Percentiles rank a stretch among this genome's conserved stretches.
phyloP scores from a whole-genome alignment of 2,113 vertebrate genomes.

The Poecile atricapillus region DNA sequence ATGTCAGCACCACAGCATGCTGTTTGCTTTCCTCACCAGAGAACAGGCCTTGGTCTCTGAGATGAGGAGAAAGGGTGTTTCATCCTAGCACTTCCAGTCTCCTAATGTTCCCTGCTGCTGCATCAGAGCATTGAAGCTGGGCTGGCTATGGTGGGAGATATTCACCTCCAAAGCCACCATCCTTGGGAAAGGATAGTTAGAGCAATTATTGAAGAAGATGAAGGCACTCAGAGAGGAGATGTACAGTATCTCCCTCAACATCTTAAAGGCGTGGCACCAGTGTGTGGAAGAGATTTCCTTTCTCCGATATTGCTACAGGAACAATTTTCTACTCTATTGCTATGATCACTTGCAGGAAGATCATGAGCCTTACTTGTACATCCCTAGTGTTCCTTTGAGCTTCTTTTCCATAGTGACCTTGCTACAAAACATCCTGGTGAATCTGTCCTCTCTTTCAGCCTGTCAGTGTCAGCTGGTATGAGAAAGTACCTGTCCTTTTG shows the following conservation, averaged over 20 bases:
- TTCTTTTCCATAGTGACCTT: neutral
- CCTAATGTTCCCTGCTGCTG: neutral
- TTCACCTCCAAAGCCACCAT: neutral
- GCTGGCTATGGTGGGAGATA: neutral
- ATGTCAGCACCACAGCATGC: neutral
- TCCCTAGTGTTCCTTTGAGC: neutral
- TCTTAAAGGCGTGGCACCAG: neutral
- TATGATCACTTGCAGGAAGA: neutral
- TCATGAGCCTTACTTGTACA: neutral
- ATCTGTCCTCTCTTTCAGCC: neutral
- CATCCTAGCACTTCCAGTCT: neutral
- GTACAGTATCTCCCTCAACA: neutral
- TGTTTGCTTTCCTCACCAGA: neutral
- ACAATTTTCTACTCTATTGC: neutral
- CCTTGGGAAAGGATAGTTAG: neutral
- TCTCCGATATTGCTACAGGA: neutral
- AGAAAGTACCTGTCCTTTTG: neutral
- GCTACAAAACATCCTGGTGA: neutral
- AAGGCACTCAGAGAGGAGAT: neutral
- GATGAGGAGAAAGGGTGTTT: neutral
- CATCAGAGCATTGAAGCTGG: neutral
- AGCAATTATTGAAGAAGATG: neutral
- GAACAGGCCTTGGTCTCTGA: neutral
- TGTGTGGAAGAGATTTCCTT: neutral
- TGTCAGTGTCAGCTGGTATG: neutral